Evolutionary conservation across 1,140 invertebrate species (phyloP), one percentile per base, ranked within the genome.

Genomic region (Solenopsis invicta): DNA sequence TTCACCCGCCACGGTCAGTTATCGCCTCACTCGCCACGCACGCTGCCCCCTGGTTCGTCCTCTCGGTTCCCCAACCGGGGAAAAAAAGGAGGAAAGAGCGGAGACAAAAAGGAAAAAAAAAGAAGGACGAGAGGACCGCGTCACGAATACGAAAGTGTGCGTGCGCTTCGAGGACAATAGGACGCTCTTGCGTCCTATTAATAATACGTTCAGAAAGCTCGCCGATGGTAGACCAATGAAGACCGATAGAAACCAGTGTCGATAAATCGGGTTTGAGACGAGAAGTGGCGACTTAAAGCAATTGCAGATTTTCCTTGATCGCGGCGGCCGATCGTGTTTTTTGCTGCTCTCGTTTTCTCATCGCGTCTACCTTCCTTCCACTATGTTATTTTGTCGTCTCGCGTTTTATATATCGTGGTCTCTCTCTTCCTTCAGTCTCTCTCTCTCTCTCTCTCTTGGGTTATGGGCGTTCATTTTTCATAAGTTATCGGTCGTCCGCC

Each of bases 1-100:
- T 94, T 94, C 91, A 94, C 93, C 93, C 91, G 82, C 84, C 67
- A 76, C 56, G 74, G 48, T 87, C 84, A 81, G 89, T 90, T 91
- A 91, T 91, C 89, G 78, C 80, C 74, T 86, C 45, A 62, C 84
- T 52, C 74, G 82, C 81, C 72, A 72, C 34, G 13, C 75, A 72
- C 64, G 50, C 78, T 78, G 86, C 59, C 71, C 64, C 37, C 50
- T 74, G 54, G 86, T 85, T 52, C 66, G 56, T 74, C 81, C 87
- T 67, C 61, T 61, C 34, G 75, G 64, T 72, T 37, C 54, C 48
- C 16, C 41, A 37, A 72, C 2, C 59, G 12, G n/a, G 69, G 78
- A 59, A 64, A 85, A 64, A 80, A 67, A 59, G 18, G 34, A 84
- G 24, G 59, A 77, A 64, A 21, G 9, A 34, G 12, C 1, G 9